Evolutionary conservation across 2,888 invertebrate species (phyloP), one percentile per base, ranked within the genome.

Genomic region (Sphaerophoria rueppellii): DNA sequence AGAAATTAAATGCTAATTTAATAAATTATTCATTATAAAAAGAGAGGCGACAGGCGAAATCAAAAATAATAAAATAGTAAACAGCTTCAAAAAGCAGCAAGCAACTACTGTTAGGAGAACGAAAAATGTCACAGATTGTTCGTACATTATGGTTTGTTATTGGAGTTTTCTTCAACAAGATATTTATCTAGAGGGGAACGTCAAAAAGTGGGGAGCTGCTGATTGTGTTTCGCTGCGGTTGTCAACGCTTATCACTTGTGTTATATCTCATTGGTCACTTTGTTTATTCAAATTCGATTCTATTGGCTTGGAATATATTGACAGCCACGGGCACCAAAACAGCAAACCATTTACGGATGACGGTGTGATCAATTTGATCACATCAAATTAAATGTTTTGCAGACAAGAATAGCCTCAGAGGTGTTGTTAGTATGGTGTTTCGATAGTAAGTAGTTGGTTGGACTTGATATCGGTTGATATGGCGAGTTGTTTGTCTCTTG

Each of bases 1-100:
- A 85, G 76, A 85, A 85, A 85, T 85, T 85, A 81, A 85, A 85
- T 81, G 85, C 81, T 85, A 85, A 85, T 85, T 85, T 81, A 73
- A 85, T 85, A 85, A 85, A 81, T 85, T 85, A 85, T 85, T 85
- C 85, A 85, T 81, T 77, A 76, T 52, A 52, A 34, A 43, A 4
- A 34, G 24, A 60, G 60, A 58, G 69, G 85, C 76, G 85, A 76
- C 71, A 80, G 78, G 69, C 43, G 69, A 80, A 69, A 50, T 75
- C 43, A 37, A 48, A 46, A 32, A 48, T 71, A 35, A 43, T 50
- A 61, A 34, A 43, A 43, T 43, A 43, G 43, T 43, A 43, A 43
- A 43, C 43, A 43, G 43, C 9, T 24, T 24, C 24, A 43, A 43
- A 43, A 69, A 71, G 9, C 24, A 55, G 24, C 60, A 61, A 63